These are phyloP conservation scores for Cheilosia vernalis DNA, from an alignment of 2,888 invertebrate species.

Conservation along the genomic window DNA sequence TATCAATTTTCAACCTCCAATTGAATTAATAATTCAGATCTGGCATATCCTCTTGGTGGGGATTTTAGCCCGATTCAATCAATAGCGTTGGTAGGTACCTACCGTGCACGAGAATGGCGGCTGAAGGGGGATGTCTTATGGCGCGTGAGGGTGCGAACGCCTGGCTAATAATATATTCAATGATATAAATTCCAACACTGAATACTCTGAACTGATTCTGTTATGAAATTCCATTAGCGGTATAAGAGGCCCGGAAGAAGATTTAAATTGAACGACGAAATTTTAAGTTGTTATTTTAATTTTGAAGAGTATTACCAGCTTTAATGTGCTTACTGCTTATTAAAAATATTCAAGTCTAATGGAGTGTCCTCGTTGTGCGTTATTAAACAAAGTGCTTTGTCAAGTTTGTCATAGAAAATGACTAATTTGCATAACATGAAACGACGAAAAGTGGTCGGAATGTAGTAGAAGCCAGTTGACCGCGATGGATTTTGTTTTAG, in stretches of 20 bases:
- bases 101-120: neutral
- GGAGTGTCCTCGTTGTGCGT: too few species aligned
- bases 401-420: too few species aligned
- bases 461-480: too few species aligned
- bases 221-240: constrained; percentile 24
- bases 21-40: constrained; percentile 42
- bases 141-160: neutral
- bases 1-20: constrained; percentile 40
- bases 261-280: constrained; percentile 1
- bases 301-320: too few species aligned
- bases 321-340: too few species aligned
- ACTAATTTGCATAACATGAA: too few species aligned
- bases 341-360: too few species aligned
- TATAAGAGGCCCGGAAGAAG: neutral
- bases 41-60: neutral
- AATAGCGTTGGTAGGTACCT: too few species aligned
- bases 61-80: constrained; percentile 1
- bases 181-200: constrained; percentile 5
- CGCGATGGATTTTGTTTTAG: too few species aligned
- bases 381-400: too few species aligned
- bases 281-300: too few species aligned
- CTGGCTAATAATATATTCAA: constrained; percentile 38
- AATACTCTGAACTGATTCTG: neutral
- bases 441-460: too few species aligned
- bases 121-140: neutral